A percentile compares a stretch with the other conserved stretches of the same genome.
phyloP scores from a whole-genome alignment of 1,140 invertebrate species.

The Mactra quadrangularis region DNA sequence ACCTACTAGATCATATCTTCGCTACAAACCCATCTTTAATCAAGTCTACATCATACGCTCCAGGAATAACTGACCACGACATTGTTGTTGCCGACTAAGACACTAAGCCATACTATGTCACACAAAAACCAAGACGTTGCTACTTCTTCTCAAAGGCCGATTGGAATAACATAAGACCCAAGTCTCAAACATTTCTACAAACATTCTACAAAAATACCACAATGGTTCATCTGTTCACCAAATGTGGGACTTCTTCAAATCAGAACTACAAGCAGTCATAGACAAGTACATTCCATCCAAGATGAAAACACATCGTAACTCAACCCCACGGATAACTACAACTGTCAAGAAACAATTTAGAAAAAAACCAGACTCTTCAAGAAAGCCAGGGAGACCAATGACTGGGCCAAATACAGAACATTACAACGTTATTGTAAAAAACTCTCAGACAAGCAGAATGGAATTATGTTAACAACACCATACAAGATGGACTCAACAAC shows the following conservation, averaged over 20 bases:
- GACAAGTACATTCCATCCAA: too few species aligned
- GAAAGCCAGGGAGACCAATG: too few species aligned
- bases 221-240: neutral
- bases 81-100: slow-evolving; percentile 49
- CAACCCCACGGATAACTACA: neutral
- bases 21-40: slow-evolving; percentile 57
- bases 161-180: slow-evolving; percentile 46
- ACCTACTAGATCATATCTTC: slow-evolving; percentile 59
- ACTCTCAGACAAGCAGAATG: slow-evolving; percentile 26
- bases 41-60: slow-evolving; percentile 54
- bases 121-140: slow-evolving; percentile 34
- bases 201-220: neutral
- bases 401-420: slow-evolving; percentile 13
- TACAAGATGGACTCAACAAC: too few species aligned
- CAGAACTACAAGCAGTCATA: too few species aligned
- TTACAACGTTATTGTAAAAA: slow-evolving; percentile 16
- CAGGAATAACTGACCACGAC: slow-evolving; percentile 63
- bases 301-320: too few species aligned
- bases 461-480: slow-evolving; percentile 26
- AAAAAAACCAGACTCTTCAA: slow-evolving; percentile 12
- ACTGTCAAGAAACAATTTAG: neutral
- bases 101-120: slow-evolving; percentile 27
- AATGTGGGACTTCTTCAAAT: slow-evolving; percentile 8
- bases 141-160: slow-evolving; percentile 45
- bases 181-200: neutral